phyloP scores from a whole-genome alignment of 2,888 invertebrate genomes.

The Pseudococcus viburni region DNA sequence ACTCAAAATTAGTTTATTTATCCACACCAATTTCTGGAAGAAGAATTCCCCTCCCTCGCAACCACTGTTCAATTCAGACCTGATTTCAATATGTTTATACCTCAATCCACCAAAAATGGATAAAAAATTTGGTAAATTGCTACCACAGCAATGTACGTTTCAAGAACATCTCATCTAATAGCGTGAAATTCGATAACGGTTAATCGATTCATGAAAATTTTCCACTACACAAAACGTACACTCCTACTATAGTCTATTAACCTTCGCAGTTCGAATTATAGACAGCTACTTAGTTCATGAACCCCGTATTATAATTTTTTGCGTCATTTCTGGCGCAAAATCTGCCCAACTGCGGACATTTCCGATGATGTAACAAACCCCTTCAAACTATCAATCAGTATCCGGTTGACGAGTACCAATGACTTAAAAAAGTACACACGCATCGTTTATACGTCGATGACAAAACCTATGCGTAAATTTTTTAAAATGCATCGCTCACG shows the following conservation, averaged over 20 bases:
- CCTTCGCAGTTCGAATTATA: neutral
- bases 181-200: neutral
- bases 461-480: neutral
- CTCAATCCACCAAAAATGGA: neutral
- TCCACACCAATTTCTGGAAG: too few species aligned
- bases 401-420: too few species aligned
- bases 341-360: neutral
- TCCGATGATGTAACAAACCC: neutral
- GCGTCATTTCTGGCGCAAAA: neutral
- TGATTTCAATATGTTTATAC: too few species aligned
- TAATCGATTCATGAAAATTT: constrained; percentile 22
- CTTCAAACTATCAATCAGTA: neutral
- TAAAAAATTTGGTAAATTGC: neutral
- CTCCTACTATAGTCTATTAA: constrained; percentile 44
- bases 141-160: neutral
- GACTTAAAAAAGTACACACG: too few species aligned
- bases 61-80: too few species aligned
- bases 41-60: too few species aligned
- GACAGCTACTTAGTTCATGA: constrained; percentile 2
- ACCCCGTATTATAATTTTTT: neutral
- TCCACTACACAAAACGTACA: neutral
- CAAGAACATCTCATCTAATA: neutral
- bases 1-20: too few species aligned
- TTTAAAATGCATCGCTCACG: constrained; percentile 8
- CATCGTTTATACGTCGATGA: neutral